Conservation (phyloP, 2,113 vertebrate genomes). For the Spermophilus dauricus region DNA sequence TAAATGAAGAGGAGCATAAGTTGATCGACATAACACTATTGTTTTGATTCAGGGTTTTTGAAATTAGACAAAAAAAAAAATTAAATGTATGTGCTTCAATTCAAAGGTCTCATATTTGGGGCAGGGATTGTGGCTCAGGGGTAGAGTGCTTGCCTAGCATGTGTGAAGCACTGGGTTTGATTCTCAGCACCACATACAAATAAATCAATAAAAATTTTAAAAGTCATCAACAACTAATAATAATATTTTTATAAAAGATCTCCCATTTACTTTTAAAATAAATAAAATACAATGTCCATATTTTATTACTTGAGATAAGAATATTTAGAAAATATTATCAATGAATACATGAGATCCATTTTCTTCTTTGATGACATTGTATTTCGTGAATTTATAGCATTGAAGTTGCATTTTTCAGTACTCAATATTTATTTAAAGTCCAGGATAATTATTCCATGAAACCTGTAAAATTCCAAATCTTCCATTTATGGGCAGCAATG, state of each 20-base stretch:
- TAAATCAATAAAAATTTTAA: too few relatives aligned
- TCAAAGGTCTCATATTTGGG: conserved; percentile 47
- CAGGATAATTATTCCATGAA: conserved; percentile 57
- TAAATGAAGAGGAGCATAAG: not conserved
- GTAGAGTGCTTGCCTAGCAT: too few relatives aligned
- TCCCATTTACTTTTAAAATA: conserved; percentile 72
- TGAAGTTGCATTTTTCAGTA: conserved; percentile 37
- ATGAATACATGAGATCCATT: conserved; percentile 48
- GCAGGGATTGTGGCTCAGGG: too few relatives aligned
- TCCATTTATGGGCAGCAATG: not conserved
- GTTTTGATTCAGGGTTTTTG: conserved; percentile 24
- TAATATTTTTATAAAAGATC: not conserved
- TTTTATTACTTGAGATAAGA: conserved; percentile 60
- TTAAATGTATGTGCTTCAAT: accelerated
- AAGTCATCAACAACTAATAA: too few relatives aligned
- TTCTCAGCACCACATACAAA: too few relatives aligned
- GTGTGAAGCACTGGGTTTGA: too few relatives aligned
- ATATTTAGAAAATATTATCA: conserved; percentile 27
- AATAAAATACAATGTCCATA: conserved; percentile 56
- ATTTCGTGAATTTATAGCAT: conserved; percentile 64
- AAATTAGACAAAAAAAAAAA: conserved; percentile 3
- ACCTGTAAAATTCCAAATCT: not conserved
- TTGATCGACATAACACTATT: conserved; percentile 34
- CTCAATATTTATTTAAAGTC: conserved; percentile 60
- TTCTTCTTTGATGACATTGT: conserved; percentile 28